Conservation (phyloP, 2,888 invertebrate genomes). For the Dorcus hopei region DNA sequence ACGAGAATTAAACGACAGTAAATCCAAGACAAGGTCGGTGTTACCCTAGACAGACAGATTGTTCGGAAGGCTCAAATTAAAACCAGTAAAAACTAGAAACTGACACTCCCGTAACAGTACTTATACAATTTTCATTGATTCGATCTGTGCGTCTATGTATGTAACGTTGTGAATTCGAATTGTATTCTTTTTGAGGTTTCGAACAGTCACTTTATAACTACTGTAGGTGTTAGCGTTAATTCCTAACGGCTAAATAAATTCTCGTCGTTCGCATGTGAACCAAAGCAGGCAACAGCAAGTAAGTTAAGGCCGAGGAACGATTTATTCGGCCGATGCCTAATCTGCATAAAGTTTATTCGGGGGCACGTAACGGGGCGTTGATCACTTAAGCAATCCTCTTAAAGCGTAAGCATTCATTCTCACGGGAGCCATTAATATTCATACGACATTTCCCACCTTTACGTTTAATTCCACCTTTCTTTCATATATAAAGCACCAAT, state of each 20-base stretch:
- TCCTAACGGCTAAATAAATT: background rate
- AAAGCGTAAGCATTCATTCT: slow-evolving; percentile 1
- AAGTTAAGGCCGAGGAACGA: background rate
- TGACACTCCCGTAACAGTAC: no score
- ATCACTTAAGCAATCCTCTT: slow-evolving; percentile 3
- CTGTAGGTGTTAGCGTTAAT: background rate
- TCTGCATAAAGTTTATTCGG: slow-evolving; percentile 3
- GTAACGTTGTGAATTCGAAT: no score
- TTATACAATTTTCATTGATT: no score
- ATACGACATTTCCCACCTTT: slow-evolving; percentile 3
- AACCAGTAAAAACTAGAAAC: no score
- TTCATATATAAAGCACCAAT: slow-evolving; percentile 1
- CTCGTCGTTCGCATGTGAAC: background rate
- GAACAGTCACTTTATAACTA: background rate
- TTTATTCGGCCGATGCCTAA: background rate
- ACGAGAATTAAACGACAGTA: no score
- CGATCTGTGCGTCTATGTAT: no score
- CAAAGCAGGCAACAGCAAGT: background rate
- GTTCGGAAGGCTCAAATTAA: no score
- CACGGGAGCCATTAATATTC: slow-evolving; percentile 1
- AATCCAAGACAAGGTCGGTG: no score
- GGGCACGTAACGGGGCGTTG: background rate
- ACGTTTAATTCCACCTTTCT: background rate
- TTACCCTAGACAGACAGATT: no score
- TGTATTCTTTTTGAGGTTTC: no score